These are phyloP conservation scores for Anisognathus igniventris DNA, from an alignment of 2,797 vertebrate species.

Conservation along the genomic window DNA sequence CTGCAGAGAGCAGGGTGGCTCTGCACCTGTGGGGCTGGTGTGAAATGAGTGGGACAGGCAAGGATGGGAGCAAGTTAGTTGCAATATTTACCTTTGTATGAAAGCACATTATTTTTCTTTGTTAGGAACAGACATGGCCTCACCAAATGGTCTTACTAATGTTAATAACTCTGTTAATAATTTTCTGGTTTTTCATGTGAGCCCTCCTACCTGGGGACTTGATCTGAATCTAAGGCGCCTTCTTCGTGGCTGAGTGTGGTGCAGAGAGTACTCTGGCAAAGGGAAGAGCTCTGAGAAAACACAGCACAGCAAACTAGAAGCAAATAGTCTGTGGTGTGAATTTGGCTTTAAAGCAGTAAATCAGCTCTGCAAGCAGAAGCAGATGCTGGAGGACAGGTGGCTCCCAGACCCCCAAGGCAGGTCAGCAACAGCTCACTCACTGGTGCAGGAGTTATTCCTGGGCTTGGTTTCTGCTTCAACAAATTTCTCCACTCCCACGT, in stretches of 20 bases:
- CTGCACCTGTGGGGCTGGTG: background rate
- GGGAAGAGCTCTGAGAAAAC: background rate
- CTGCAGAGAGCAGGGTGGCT: background rate
- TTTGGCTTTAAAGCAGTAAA: background rate
- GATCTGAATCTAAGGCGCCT: background rate
- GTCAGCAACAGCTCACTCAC: accelerated
- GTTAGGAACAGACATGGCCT: background rate
- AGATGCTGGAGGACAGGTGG: background rate
- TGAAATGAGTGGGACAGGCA: background rate
- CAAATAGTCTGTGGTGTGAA: background rate
- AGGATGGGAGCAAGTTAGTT: background rate
- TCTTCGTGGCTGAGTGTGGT: background rate
- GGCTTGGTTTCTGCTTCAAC: background rate
- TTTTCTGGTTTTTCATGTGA: background rate
- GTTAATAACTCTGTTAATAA: background rate
- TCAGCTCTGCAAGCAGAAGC: background rate
- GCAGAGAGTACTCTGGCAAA: background rate
- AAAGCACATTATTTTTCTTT: background rate
- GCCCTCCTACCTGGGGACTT: background rate
- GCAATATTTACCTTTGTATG: background rate
- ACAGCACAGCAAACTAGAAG: background rate
- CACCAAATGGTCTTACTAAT: background rate
- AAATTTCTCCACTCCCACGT: accelerated
- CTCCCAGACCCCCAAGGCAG: background rate
- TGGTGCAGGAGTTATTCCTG: background rate